Conservation (phyloP, 1,140 invertebrate genomes). For the Tetramorium simillimum region DNA sequence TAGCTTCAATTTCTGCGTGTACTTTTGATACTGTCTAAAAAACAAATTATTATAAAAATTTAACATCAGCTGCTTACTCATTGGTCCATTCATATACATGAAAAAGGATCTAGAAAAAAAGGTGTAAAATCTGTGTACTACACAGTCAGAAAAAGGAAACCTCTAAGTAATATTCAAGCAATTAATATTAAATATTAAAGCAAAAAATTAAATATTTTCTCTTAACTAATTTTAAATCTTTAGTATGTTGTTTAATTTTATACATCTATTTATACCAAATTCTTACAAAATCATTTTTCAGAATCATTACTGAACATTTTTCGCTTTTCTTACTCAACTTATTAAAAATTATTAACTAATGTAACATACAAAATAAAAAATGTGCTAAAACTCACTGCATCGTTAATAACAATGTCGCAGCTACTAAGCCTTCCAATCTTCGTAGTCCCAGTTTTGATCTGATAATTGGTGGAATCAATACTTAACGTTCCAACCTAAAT, state of each 20-base stretch:
- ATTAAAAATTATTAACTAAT: not conserved
- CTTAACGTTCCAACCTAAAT: slow-evolving; percentile 69
- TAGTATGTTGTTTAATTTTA: not conserved
- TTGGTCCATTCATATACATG: not conserved
- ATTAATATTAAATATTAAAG: too few relatives aligned
- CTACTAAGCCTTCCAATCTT: slow-evolving; percentile 66
- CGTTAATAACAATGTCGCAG: slow-evolving; percentile 56
- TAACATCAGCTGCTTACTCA: not conserved
- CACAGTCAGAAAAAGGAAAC: not conserved
- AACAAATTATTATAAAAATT: slow-evolving; percentile 30
- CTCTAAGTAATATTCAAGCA: too few relatives aligned
- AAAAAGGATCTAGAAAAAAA: not conserved
- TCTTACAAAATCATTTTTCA: not conserved
- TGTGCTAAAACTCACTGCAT: slow-evolving; percentile 63
- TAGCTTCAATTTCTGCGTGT: slow-evolving; percentile 81
- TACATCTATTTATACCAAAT: not conserved
- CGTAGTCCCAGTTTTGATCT: slow-evolving; percentile 61
- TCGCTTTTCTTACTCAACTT: not conserved
- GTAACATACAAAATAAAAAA: not conserved
- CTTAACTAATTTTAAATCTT: not conserved
- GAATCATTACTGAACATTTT: not conserved
- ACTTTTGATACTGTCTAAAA: slow-evolving; percentile 80
- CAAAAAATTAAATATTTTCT: not conserved
- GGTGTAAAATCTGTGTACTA: not conserved
- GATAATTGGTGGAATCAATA: slow-evolving; percentile 32